These are phyloP conservation scores for Andrena dorsata DNA, from an alignment of 2,888 invertebrate genomes.

Conservation along the genomic window DNA sequence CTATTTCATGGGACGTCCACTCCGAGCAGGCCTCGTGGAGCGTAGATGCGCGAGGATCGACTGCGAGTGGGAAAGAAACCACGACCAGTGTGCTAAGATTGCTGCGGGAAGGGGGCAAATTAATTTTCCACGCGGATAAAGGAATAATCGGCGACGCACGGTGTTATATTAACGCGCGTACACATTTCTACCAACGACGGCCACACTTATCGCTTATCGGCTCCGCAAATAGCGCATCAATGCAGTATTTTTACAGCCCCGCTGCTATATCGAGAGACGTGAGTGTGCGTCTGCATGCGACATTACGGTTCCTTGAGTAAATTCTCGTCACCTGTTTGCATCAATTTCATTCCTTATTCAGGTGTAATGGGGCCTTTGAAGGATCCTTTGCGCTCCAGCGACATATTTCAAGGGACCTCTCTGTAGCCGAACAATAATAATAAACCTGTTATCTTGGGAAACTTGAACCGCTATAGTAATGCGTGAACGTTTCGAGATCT, in stretches of 20 bases:
- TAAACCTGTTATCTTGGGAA: background rate
- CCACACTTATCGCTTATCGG: constrained; percentile 47
- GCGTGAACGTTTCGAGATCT: background rate
- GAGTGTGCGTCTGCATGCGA: background rate
- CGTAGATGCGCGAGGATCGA: background rate
- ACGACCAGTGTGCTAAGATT: background rate
- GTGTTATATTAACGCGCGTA: background rate
- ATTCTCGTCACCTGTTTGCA: background rate
- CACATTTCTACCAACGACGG: constrained; percentile 2
- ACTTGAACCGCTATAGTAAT: background rate
- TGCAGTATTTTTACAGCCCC: constrained; percentile 42
- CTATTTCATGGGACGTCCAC: background rate
- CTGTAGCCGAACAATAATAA: too few relatives aligned
- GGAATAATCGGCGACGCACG: constrained; percentile 2
- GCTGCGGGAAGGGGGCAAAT: constrained; percentile 17
- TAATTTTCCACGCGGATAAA: constrained; percentile 27
- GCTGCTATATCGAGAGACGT: constrained; percentile 25
- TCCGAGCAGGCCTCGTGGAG: background rate
- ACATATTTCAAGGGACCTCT: background rate
- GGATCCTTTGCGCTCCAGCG: background rate
- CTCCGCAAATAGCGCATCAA: constrained; percentile 36
- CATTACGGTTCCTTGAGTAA: background rate
- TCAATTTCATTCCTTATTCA: background rate
- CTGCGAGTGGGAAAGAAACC: background rate
- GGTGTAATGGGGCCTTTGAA: background rate